Evolutionary conservation across 2,113 vertebrate genomes (phyloP).

Genomic region (Capreolus pygargus): DNA sequence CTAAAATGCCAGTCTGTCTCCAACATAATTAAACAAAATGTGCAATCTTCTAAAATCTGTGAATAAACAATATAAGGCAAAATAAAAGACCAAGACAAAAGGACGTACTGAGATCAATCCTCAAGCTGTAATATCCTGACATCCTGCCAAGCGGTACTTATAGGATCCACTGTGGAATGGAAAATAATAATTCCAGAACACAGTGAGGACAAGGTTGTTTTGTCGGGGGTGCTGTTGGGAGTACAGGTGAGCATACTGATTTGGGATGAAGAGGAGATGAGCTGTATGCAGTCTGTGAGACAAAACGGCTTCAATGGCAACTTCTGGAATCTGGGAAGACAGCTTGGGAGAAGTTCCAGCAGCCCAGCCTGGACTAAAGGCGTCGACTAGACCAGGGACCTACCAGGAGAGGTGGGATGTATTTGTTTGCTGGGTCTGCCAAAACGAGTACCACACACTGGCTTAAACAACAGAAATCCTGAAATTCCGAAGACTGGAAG

Average conservation of each 20-base stretch:
- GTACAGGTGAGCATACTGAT: not conserved
- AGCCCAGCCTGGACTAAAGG: not conserved
- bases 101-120: conserved; percentile 42
- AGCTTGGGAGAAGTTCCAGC: not conserved
- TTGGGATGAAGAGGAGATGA: not conserved
- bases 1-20: conserved; percentile 75
- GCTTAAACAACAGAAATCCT: not conserved
- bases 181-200: conserved; percentile 14
- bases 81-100: conserved; percentile 71
- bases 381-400: not conserved
- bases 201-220: not conserved
- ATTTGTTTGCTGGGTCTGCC: not conserved
- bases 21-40: conserved; percentile 75
- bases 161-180: not conserved
- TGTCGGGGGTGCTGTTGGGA: not conserved
- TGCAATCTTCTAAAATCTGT: conserved; percentile 75
- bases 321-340: not conserved
- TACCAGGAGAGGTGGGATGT: no score
- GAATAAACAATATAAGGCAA: conserved; percentile 72
- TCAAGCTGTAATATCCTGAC: conserved; percentile 14
- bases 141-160: not conserved
- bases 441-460: not conserved
- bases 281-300: not conserved
- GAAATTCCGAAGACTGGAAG: not conserved
- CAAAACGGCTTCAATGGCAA: not conserved